These are phyloP conservation scores for Drosophila recens DNA, from an alignment of 2,888 invertebrate species.

Conservation along the genomic window DNA sequence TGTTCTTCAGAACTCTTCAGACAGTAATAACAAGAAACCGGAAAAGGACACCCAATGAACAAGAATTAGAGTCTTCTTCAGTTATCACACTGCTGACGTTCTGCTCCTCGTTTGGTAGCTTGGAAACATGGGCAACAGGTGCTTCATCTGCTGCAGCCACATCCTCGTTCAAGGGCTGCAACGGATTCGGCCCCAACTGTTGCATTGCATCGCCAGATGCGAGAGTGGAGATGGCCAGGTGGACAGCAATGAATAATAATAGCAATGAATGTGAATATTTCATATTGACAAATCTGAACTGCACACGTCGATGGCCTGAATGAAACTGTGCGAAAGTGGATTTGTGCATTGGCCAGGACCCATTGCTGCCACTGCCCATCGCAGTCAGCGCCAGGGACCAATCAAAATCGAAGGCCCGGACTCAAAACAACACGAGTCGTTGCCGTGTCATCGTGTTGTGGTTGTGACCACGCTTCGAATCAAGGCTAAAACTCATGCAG, in stretches of 20 bases:
- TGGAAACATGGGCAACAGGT: constrained; percentile 23
- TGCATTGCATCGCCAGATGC: constrained; percentile 3
- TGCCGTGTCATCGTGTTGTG: background rate
- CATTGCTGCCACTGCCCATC: background rate
- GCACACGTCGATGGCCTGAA: constrained; percentile 8
- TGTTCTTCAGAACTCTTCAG: too few relatives aligned
- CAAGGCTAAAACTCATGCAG: too few relatives aligned
- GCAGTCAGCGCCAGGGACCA: background rate
- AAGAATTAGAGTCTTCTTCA: background rate
- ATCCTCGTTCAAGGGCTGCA: background rate
- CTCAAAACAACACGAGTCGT: background rate
- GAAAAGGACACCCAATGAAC: too few relatives aligned
- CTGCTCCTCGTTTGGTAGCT: background rate
- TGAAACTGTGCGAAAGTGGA: constrained; percentile 10
- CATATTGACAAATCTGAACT: constrained; percentile 12
- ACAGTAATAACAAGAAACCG: too few relatives aligned
- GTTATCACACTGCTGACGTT: too few relatives aligned
- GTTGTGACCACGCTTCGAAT: too few relatives aligned
- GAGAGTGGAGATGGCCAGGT: background rate
- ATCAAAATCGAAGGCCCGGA: constrained; percentile 12
- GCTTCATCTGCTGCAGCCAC: background rate
- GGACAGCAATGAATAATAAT: background rate
- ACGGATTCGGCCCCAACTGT: background rate
- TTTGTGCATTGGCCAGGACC: constrained; percentile 5
- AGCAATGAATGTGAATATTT: constrained; percentile 1